phyloP scores from a whole-genome alignment of 92 coral and sea anemone species.

The Epizoanthus illoricatus region DNA sequence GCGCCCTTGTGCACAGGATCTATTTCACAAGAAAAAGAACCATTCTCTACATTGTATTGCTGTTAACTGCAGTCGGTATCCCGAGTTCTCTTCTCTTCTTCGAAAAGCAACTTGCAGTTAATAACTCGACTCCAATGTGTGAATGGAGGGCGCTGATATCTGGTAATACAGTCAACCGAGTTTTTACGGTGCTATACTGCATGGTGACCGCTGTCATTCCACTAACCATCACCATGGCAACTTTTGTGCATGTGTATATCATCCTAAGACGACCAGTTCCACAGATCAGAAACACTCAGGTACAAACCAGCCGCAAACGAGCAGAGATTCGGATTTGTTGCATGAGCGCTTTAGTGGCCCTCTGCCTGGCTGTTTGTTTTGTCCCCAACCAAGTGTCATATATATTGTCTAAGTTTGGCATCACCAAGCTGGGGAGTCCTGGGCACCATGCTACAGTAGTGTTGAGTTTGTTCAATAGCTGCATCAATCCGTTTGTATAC shows the following conservation, averaged over 20 bases:
- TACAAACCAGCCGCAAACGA: constrained; percentile 24
- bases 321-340: constrained; percentile 29
- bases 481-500: constrained; percentile 29
- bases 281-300: constrained; percentile 4
- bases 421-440: constrained; percentile 29
- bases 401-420: constrained; percentile 28
- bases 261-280: constrained; percentile 12
- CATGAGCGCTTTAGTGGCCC: constrained; percentile 25
- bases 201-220: constrained; percentile 19
- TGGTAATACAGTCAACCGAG: constrained; percentile 5
- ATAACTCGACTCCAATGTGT: not conserved
- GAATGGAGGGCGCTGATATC: constrained; percentile 22
- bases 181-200: constrained; percentile 30
- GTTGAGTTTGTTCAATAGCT: constrained; percentile 30
- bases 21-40: constrained; percentile 24
- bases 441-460: constrained; percentile 34
- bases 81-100: constrained; percentile 28
- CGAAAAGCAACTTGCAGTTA: constrained; percentile 19
- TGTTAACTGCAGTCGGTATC: not conserved
- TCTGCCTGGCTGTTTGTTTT: constrained; percentile 18
- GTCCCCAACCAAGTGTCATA: constrained; percentile 37
- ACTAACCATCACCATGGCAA: constrained; percentile 22
- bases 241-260: not conserved
- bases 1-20: constrained; percentile 17
- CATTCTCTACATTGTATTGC: constrained; percentile 1